phyloP scores from a whole-genome alignment of 2,888 invertebrate species.

The Tribolium freemani region DNA sequence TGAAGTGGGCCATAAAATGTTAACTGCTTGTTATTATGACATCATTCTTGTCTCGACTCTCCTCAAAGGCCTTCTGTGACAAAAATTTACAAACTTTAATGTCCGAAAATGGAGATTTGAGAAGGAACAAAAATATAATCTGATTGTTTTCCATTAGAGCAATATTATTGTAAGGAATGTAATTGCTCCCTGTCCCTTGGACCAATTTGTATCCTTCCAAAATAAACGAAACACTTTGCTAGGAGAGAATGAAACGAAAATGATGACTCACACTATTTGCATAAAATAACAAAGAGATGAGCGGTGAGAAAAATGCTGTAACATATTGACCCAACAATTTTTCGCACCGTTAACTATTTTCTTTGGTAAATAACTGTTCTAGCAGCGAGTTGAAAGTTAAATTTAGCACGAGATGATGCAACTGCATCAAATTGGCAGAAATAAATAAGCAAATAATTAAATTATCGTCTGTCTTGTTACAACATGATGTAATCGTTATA shows the following conservation, averaged over 20 bases:
- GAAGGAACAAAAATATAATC: no score
- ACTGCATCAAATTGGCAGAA: not conserved
- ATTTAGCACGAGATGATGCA: not conserved
- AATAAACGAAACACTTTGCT: slow-evolving; percentile 8
- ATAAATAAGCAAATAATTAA: not conserved
- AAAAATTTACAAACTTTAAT: no score
- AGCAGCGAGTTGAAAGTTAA: not conserved
- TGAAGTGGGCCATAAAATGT: no score
- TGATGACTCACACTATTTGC: slow-evolving; percentile 13
- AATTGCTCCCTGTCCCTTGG: slow-evolving; percentile 2
- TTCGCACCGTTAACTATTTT: not conserved
- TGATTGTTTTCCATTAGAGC: not conserved
- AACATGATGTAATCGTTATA: not conserved
- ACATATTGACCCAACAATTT: not conserved
- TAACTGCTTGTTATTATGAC: no score
- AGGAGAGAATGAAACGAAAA: slow-evolving; percentile 18
- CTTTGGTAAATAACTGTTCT: not conserved
- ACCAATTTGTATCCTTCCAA: slow-evolving; percentile 4
- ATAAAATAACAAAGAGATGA: slow-evolving; percentile 4
- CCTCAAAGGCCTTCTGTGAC: no score
- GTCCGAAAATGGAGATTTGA: no score
- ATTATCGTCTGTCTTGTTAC: not conserved
- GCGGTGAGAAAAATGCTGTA: slow-evolving; percentile 3
- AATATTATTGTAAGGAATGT: not conserved
- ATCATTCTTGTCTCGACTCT: no score